Evolutionary conservation across 1,140 invertebrate genomes (phyloP), one percentile per base, ranked within the genome.

Genomic region (Mactra quadrangularis): DNA sequence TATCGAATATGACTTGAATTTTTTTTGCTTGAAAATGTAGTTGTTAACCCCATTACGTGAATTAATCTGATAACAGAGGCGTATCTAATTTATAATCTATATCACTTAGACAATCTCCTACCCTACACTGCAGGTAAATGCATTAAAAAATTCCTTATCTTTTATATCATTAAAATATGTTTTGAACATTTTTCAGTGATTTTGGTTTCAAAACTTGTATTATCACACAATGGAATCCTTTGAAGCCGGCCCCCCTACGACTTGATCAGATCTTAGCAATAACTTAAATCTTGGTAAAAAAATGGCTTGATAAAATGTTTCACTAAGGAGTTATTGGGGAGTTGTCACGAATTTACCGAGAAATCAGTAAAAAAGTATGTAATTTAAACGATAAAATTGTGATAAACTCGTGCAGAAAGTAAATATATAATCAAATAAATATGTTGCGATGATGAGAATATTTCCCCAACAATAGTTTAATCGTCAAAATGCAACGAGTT

Each of bases 111-210:
- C 45, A 68, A 68, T 68, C 64, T n/a, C n/a, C n/a, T 68, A 47
- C 47, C 38, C 55, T 50, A 76, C 55, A 76, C 64, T 31, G 45
- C 55, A 62, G 74, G 74, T 62, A 76, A 76, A 76, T 60, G 57
- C 74, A 76, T 76, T 76, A 76, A 76, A n/a, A n/a, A 76, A 76
- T 62, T 76, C 4, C 74, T 76, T 76, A 76, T 76, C 74, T 62
- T 29, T 50, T 35, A 13, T 60, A 76, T 50, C 74, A 64, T 76
- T 76, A 60, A 76, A 76, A 76, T 76, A 76, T 76, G 74, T 76
- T 64, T 76, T 47, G 29, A 62, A 52, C 55, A 62, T 76, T 76
- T 76, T 74, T n/a, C 33, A 60, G 74, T 62, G 55, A 76, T 62
- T 62, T 76, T 62, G 74, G 74, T 76, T 62, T 76, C 74, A 76